Evolutionary conservation across 2,888 invertebrate genomes (phyloP).

Genomic region (Platycnemis pennipes): DNA sequence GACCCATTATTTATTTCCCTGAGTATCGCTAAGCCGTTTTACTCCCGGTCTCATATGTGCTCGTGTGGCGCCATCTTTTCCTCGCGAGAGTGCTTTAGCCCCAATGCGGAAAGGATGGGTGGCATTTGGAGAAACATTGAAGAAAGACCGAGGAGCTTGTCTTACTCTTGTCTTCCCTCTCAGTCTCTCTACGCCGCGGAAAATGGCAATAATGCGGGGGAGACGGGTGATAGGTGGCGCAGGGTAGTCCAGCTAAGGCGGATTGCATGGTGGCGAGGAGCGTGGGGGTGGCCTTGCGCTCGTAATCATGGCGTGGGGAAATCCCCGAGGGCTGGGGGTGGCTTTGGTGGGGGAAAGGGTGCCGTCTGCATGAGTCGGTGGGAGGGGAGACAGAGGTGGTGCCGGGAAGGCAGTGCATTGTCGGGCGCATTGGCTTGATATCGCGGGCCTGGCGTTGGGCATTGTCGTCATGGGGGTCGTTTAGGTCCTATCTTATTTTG

Average conservation of each 20-base stretch:
- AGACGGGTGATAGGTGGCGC: not conserved
- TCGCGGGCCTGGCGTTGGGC: constrained; percentile 32
- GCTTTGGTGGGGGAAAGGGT: not conserved
- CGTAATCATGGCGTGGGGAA: not conserved
- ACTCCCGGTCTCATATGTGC: not conserved
- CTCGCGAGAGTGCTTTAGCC: not conserved
- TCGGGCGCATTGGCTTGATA: constrained; percentile 63
- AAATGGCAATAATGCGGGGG: not conserved
- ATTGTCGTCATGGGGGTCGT: constrained; percentile 67
- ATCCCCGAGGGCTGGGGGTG: not conserved
- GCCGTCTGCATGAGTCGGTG: constrained; percentile 1
- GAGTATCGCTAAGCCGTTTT: not conserved
- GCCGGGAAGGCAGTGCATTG: not conserved
- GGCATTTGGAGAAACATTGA: not conserved
- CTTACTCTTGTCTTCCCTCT: not conserved
- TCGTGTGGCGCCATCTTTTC: not conserved
- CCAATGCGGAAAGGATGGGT: not conserved
- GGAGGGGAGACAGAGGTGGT: not conserved
- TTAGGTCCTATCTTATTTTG: constrained; percentile 63
- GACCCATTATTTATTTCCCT: not conserved
- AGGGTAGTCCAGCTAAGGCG: not conserved
- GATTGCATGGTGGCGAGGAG: not conserved
- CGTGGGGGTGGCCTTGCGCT: not conserved
- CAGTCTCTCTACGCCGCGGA: not conserved
- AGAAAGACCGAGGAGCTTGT: not conserved